These are phyloP conservation scores for Tapera naevia DNA, from an alignment of 2,797 vertebrate species.

Conservation along the genomic window DNA sequence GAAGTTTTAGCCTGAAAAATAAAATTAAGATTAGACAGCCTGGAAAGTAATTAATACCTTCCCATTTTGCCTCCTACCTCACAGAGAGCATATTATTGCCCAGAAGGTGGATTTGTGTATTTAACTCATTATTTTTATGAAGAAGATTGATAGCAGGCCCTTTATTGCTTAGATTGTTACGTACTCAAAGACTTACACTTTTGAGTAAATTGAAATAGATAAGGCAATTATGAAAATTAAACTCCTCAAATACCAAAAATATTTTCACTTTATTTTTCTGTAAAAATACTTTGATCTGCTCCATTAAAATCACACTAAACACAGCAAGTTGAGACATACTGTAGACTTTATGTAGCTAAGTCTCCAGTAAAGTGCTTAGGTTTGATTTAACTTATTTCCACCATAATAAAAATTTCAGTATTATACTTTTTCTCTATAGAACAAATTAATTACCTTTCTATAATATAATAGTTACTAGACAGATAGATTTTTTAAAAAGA, in stretches of 20 bases:
- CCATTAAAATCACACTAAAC: background rate
- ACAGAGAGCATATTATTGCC: background rate
- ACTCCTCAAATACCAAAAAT: background rate
- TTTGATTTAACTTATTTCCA: conserved; percentile 6
- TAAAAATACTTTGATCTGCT: conserved; percentile 6
- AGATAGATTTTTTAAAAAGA: background rate
- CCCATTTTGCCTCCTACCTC: background rate
- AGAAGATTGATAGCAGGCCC: background rate
- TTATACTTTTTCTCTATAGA: background rate
- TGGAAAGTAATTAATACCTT: background rate
- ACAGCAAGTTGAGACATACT: conserved; percentile 33
- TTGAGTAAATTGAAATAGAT: background rate
- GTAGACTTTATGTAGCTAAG: background rate
- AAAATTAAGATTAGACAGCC: background rate
- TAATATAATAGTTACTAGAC: background rate
- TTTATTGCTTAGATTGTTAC: background rate
- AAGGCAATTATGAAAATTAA: background rate
- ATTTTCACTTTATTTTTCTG: background rate
- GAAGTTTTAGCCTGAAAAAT: background rate
- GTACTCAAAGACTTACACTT: background rate
- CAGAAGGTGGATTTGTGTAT: background rate
- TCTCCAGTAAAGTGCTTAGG: background rate
- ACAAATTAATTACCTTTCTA: background rate
- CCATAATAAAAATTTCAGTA: background rate
- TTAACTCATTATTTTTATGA: background rate